Evolutionary conservation across 2,113 vertebrate genomes (phyloP).

Genomic region (Apeltes quadracus): DNA sequence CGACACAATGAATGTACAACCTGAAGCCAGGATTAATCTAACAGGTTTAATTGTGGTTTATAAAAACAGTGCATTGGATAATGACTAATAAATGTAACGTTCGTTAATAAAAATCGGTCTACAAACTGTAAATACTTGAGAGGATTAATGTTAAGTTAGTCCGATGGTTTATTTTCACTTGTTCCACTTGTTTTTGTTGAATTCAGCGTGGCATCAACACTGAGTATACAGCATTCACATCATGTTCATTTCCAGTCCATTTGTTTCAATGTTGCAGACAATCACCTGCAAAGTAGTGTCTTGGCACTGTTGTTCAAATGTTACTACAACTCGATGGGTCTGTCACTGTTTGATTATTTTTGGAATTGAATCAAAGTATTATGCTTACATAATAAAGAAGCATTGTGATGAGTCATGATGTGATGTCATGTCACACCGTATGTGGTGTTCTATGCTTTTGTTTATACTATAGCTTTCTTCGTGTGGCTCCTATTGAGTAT

Average conservation of each 20-base stretch:
- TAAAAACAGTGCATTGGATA: constrained; percentile 49
- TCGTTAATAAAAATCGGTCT: constrained; percentile 48
- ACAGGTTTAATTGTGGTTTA: constrained; percentile 53
- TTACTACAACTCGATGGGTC: constrained; percentile 12
- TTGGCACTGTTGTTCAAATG: constrained; percentile 10
- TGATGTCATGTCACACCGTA: no score
- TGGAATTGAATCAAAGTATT: constrained; percentile 25
- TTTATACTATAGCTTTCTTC: constrained; percentile 46
- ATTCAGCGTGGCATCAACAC: constrained; percentile 19
- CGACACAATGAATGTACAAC: constrained; percentile 20
- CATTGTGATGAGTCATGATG: constrained; percentile 27
- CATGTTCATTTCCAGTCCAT: not conserved
- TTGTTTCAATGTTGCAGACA: constrained; percentile 7
- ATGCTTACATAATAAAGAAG: constrained; percentile 39
- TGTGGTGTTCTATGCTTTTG: constrained; percentile 12
- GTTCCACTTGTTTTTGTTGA: no score
- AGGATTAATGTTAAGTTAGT: constrained; percentile 23
- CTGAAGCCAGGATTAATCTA: constrained; percentile 15
- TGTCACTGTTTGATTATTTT: constrained; percentile 22
- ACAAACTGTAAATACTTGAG: constrained; percentile 33
- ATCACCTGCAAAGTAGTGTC: constrained; percentile 1
- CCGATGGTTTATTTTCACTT: not conserved
- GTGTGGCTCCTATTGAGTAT: constrained; percentile 25
- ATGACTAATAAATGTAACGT: constrained; percentile 45
- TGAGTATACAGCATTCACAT: constrained; percentile 25